A percentile compares a stretch with the other conserved stretches of the same genome.
These are phyloP conservation scores for Centropus bengalensis DNA, from an alignment of 2,113 vertebrate genomes.

Conservation along the genomic window DNA sequence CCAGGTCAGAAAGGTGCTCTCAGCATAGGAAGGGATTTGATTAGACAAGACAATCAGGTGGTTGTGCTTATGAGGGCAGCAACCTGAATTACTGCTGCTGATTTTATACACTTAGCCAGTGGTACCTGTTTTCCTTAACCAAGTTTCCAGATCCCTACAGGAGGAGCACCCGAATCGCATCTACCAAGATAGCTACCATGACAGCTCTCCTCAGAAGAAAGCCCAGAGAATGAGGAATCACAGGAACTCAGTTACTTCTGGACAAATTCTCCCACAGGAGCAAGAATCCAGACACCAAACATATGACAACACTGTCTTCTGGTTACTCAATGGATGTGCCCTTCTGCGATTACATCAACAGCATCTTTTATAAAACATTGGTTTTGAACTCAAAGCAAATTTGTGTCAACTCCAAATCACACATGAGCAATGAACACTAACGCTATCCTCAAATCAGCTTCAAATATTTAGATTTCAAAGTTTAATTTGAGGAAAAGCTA, in stretches of 20 bases:
- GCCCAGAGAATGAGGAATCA: background rate
- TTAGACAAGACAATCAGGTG: background rate
- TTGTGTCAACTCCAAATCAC: background rate
- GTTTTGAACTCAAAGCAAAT: background rate
- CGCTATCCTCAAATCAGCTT: background rate
- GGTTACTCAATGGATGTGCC: too few species aligned
- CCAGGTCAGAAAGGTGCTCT: background rate
- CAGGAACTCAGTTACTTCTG: background rate
- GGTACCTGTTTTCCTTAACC: background rate
- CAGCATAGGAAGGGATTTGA: background rate
- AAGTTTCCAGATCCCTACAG: background rate
- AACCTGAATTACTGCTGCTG: background rate
- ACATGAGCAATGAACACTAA: too few species aligned
- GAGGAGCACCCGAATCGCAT: background rate
- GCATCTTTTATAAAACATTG: background rate
- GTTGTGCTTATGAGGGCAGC: background rate
- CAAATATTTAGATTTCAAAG: background rate
- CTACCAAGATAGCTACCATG: too few species aligned
- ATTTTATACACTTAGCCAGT: background rate
- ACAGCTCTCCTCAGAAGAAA: background rate
- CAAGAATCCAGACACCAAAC: background rate
- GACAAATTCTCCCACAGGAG: fast-evolving
- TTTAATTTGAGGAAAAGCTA: background rate
- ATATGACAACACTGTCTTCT: too few species aligned
- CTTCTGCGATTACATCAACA: background rate